Percentiles rank a stretch among this genome's conserved stretches.
Conservation (phyloP, 2,797 vertebrate genomes). For the Spea hammondii region DNA sequence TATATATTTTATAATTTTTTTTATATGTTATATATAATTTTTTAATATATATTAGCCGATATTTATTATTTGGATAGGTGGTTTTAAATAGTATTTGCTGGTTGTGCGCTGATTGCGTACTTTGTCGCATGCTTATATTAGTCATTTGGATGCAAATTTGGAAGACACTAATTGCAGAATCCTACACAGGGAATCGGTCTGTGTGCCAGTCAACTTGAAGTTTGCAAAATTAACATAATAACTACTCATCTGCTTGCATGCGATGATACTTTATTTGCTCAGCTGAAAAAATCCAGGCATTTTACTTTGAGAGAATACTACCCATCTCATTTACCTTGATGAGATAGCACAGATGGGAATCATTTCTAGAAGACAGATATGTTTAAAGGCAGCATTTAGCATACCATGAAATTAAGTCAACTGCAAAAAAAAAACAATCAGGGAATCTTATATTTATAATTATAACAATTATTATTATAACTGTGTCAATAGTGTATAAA, state of each 20-base stretch:
- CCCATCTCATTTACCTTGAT: background rate
- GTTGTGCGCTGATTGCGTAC: too few relatives aligned
- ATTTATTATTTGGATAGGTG: too few relatives aligned
- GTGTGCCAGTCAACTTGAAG: background rate
- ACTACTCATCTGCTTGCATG: background rate
- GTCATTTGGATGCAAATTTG: too few relatives aligned
- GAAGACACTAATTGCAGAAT: too few relatives aligned
- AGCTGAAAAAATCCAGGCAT: constrained; percentile 28
- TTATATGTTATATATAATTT: too few relatives aligned
- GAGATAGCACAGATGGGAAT: constrained; percentile 14
- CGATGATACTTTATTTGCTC: constrained; percentile 2
- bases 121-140: too few relatives aligned
- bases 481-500: background rate
- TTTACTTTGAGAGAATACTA: background rate
- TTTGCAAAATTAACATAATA: background rate
- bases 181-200: background rate
- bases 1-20: background rate
- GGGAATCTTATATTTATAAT: background rate
- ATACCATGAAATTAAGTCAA: background rate
- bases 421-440: background rate
- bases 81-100: too few relatives aligned
- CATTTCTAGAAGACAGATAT: constrained; percentile 16
- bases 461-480: constrained; percentile 1
- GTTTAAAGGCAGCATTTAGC: background rate
- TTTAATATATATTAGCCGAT: background rate